phyloP scores from a whole-genome alignment of 2,888 invertebrate species.

The Boloria selene region DNA sequence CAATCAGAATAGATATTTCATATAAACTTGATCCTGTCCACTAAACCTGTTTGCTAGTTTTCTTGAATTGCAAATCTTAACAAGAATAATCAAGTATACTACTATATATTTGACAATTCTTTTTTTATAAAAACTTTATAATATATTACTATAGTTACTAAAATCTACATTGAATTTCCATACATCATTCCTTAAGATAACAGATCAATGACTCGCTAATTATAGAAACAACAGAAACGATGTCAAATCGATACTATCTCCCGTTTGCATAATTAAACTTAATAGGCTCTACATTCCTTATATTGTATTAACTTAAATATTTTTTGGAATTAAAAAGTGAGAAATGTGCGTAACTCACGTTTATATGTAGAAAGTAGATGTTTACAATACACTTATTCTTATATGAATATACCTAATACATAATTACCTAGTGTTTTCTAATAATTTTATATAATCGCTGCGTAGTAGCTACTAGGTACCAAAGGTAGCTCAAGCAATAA shows the following conservation, averaged over 20 bases:
- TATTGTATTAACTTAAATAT: too few species aligned
- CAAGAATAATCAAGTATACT: constrained; percentile 12
- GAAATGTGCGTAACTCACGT: too few species aligned
- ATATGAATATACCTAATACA: too few species aligned
- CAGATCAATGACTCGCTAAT: constrained; percentile 45
- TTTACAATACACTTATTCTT: too few species aligned
- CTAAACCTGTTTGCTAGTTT: constrained; percentile 54
- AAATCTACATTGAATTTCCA: constrained; percentile 19
- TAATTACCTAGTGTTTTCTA: background rate
- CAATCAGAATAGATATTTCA: constrained; percentile 5
- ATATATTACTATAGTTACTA: too few species aligned
- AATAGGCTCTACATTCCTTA: constrained; percentile 23
- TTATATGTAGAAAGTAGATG: too few species aligned
- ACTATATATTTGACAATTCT: constrained; percentile 12
- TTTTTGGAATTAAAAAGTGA: too few species aligned
- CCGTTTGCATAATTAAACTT: constrained; percentile 38
- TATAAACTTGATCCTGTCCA: constrained; percentile 10
- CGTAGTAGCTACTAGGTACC: background rate
- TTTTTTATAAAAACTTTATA: background rate
- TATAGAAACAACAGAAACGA: constrained; percentile 41
- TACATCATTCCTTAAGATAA: constrained; percentile 45
- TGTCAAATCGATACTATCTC: constrained; percentile 30
- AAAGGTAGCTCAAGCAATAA: constrained; percentile 8
- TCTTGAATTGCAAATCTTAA: constrained; percentile 41
- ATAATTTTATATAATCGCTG: background rate